A percentile compares a stretch with the other conserved stretches of the same genome.
Conservation (phyloP, 2,888 invertebrate species). For the Callinectes sapidus region DNA sequence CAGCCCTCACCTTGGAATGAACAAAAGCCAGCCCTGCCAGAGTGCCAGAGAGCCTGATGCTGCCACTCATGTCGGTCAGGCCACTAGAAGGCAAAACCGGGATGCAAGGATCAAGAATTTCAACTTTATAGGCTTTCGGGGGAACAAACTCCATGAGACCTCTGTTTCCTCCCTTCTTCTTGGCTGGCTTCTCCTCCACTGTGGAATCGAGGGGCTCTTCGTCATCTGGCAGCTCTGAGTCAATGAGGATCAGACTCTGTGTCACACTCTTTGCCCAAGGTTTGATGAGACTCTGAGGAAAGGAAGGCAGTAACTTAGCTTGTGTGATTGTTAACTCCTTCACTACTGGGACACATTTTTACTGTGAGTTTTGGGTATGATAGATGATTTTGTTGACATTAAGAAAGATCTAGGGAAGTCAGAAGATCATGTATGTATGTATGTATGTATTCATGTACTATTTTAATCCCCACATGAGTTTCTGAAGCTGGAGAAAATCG, state of each 20-base stretch:
- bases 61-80: slow-evolving; percentile 80
- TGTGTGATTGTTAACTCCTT: too few relatives aligned
- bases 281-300: slow-evolving; percentile 46
- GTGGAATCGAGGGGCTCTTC: slow-evolving; percentile 47
- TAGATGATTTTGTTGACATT: too few relatives aligned
- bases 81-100: slow-evolving; percentile 17
- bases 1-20: slow-evolving; percentile 78
- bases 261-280: slow-evolving; percentile 66
- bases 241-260: slow-evolving; percentile 63
- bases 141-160: slow-evolving; percentile 53
- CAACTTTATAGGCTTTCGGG: slow-evolving; percentile 51
- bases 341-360: too few relatives aligned
- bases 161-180: slow-evolving; percentile 48
- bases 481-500: too few relatives aligned
- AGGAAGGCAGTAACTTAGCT: background rate
- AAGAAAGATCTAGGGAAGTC: too few relatives aligned
- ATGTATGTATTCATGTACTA: too few relatives aligned
- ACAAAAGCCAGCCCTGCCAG: slow-evolving; percentile 86
- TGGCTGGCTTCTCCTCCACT: slow-evolving; percentile 52
- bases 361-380: too few relatives aligned
- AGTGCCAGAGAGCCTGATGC: slow-evolving; percentile 84
- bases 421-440: too few relatives aligned
- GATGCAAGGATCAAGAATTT: slow-evolving; percentile 49
- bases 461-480: too few relatives aligned
- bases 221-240: slow-evolving; percentile 52